phyloP scores from a whole-genome alignment of 2,113 vertebrate species.

The Eurystomus gularis region DNA sequence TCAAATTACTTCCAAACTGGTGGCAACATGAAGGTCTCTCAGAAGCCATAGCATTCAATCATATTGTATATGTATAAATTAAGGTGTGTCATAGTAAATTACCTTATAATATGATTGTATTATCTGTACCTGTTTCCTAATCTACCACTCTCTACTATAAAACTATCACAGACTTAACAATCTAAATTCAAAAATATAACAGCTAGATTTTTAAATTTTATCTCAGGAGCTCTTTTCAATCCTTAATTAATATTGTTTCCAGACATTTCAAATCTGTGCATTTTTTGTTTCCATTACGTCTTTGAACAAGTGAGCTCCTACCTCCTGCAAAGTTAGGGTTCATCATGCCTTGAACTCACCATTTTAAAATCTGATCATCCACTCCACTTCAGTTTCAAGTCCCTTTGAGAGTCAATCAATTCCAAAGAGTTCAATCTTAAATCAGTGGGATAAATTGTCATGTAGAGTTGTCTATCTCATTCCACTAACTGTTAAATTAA shows the following conservation, averaged over 20 bases:
- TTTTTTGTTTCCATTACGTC: background rate
- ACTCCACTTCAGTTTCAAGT: background rate
- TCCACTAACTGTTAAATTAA: background rate
- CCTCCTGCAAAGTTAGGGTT: background rate
- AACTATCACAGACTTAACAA: background rate
- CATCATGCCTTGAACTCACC: fast-evolving
- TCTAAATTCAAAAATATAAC: background rate
- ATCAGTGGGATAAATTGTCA: background rate
- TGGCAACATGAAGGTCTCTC: background rate
- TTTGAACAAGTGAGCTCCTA: background rate
- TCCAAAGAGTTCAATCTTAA: background rate
- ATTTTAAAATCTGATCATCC: background rate
- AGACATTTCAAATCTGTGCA: background rate
- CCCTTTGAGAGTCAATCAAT: background rate
- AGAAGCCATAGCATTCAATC: background rate
- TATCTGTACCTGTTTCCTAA: background rate
- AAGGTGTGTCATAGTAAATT: background rate
- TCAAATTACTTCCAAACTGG: constrained; percentile 52
- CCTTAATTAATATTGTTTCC: background rate
- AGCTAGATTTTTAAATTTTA: background rate
- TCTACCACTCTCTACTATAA: background rate
- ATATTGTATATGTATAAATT: background rate
- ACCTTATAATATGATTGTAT: background rate
- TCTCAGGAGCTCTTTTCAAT: background rate
- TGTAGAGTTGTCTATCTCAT: background rate